A percentile compares a stretch with the other conserved stretches of the same genome.
phyloP scores from a whole-genome alignment of 35 echinoderm and acorn worm species.

The Anneissia japonica region DNA sequence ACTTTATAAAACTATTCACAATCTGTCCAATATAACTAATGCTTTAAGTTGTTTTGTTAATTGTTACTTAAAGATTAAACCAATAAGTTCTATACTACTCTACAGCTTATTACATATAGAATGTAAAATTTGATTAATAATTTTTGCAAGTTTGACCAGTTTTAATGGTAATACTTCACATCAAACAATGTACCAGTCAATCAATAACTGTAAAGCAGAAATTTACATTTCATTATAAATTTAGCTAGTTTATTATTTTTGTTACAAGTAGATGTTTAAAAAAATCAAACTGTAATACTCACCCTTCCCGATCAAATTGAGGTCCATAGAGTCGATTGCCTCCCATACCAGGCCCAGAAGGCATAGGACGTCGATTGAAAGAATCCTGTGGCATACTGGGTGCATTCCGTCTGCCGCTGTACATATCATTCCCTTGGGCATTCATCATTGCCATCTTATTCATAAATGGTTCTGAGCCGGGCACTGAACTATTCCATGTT shows the following conservation, averaged over 20 bases:
- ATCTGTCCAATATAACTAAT: too few species aligned
- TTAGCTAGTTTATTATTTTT: neutral
- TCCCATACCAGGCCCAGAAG: slow-evolving; percentile 22
- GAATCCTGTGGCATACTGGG: neutral
- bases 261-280: neutral
- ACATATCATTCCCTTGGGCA: slow-evolving; percentile 36
- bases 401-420: slow-evolving; percentile 35
- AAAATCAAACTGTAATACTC: neutral
- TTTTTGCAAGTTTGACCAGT: too few species aligned
- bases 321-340: slow-evolving; percentile 35
- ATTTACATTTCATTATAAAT: too few species aligned
- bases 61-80: too few species aligned
- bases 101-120: too few species aligned
- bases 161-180: too few species aligned
- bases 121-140: too few species aligned
- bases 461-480: neutral
- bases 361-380: slow-evolving; percentile 3
- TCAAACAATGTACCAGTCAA: too few species aligned
- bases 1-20: too few species aligned
- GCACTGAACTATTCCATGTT: slow-evolving; percentile 39
- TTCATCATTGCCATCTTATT: neutral
- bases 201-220: too few species aligned
- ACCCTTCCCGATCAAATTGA: slow-evolving; percentile 51
- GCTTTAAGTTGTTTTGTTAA: too few species aligned
- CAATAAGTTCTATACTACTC: too few species aligned